Percentiles rank a stretch among this genome's conserved stretches.
phyloP scores from a whole-genome alignment of 1,140 invertebrate genomes.

The Megathymus violae region DNA sequence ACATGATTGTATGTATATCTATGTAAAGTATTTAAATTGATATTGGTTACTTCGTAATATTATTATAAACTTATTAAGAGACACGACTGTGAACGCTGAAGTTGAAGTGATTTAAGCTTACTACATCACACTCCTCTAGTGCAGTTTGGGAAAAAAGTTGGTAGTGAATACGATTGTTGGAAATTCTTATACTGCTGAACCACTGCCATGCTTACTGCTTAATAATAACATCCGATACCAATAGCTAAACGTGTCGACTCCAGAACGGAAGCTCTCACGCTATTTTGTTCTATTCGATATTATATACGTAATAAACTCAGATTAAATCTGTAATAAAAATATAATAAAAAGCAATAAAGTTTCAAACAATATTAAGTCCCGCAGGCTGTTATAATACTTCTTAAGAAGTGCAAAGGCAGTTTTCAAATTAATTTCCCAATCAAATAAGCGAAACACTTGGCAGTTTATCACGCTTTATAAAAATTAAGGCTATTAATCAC shows the following conservation, averaged over 20 bases:
- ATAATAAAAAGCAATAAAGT: background rate
- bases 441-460: slow-evolving; percentile 36
- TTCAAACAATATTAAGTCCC: slow-evolving; percentile 1
- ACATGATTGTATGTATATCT: too few relatives aligned
- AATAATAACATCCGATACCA: background rate
- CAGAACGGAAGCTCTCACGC: background rate
- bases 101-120: too few relatives aligned
- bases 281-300: background rate
- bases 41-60: too few relatives aligned
- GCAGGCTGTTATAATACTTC: slow-evolving; percentile 13
- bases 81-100: too few relatives aligned
- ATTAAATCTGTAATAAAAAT: background rate
- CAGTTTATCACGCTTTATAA: slow-evolving; percentile 35
- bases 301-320: too few relatives aligned
- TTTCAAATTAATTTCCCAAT: slow-evolving; percentile 35
- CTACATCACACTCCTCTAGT: too few relatives aligned
- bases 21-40: too few relatives aligned
- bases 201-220: background rate
- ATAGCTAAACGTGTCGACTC: background rate
- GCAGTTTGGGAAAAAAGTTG: too few relatives aligned
- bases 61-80: too few relatives aligned
- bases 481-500: slow-evolving; percentile 35
- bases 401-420: slow-evolving; percentile 25
- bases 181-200: background rate
- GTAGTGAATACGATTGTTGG: background rate